phyloP scores from a whole-genome alignment of 2,113 vertebrate genomes.

The Dipodomys ordii region DNA sequence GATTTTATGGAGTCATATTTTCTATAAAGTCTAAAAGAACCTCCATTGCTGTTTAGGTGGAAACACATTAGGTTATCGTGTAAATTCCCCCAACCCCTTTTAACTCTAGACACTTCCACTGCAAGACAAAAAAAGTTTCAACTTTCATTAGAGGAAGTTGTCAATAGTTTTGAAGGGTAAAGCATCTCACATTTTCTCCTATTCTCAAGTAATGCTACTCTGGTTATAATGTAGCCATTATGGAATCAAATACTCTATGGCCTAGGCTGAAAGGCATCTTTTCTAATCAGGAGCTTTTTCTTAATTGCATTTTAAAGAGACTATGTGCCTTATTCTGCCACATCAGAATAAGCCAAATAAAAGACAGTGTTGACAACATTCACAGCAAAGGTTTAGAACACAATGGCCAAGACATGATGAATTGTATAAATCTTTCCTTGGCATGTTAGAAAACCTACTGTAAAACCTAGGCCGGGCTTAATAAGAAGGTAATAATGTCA shows the following conservation, averaged over 20 bases:
- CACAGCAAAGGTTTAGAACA: background rate
- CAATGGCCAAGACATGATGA: background rate
- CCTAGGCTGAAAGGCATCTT: background rate
- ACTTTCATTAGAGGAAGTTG: background rate
- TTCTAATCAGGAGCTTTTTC: conserved; percentile 22
- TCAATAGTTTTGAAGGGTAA: background rate
- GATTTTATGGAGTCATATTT: background rate
- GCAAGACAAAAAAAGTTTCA: background rate
- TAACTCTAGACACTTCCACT: background rate
- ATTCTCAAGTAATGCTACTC: background rate
- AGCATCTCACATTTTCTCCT: background rate
- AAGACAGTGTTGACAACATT: background rate
- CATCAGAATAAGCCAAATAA: conserved; percentile 9
- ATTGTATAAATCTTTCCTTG: background rate
- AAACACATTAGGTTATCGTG: background rate
- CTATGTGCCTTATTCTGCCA: conserved; percentile 27
- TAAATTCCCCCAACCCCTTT: background rate
- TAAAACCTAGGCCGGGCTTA: background rate
- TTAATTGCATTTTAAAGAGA: conserved; percentile 49
- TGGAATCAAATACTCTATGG: background rate
- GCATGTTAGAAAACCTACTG: background rate
- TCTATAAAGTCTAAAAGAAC: background rate
- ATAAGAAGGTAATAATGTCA: background rate
- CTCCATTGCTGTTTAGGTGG: background rate
- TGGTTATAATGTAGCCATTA: background rate